phyloP scores from a whole-genome alignment of 2,113 vertebrate species.

The Polyodon spathula region DNA sequence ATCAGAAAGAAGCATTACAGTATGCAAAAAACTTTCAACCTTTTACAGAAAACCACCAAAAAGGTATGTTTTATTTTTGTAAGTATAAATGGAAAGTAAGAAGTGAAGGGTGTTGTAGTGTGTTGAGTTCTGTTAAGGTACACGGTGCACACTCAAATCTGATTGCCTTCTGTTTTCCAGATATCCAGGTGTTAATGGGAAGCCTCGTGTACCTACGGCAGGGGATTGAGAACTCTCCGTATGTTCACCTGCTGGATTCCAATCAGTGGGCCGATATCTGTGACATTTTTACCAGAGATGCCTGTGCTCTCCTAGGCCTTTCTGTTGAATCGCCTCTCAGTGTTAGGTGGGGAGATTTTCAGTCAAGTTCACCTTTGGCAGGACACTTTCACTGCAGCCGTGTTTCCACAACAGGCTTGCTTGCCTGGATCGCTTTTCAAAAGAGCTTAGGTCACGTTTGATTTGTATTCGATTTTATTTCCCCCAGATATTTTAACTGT shows the following conservation, averaged over 20 bases:
- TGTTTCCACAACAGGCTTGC: too few species aligned
- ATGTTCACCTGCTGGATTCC: slow-evolving; percentile 68
- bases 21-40: slow-evolving; percentile 78
- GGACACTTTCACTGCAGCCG: too few species aligned
- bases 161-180: slow-evolving; percentile 27
- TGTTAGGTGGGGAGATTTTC: slow-evolving; percentile 54
- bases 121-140: neutral
- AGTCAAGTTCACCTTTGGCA: too few species aligned
- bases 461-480: too few species aligned
- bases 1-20: slow-evolving; percentile 71
- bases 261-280: slow-evolving; percentile 81
- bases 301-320: slow-evolving; percentile 69
- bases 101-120: too few species aligned
- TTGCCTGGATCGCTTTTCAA: too few species aligned
- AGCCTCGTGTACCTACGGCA: slow-evolving; percentile 74
- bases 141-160: neutral
- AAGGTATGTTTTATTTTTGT: slow-evolving; percentile 41
- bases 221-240: slow-evolving; percentile 73
- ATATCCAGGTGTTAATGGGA: slow-evolving; percentile 77
- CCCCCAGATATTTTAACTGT: too few species aligned
- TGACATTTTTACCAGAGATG: slow-evolving; percentile 74
- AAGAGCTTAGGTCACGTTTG: too few species aligned
- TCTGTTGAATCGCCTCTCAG: slow-evolving; percentile 74
- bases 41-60: slow-evolving; percentile 72
- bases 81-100: too few species aligned